These are phyloP conservation scores for Menidia menidia DNA, from an alignment of 2,797 vertebrate genomes.

Conservation along the genomic window DNA sequence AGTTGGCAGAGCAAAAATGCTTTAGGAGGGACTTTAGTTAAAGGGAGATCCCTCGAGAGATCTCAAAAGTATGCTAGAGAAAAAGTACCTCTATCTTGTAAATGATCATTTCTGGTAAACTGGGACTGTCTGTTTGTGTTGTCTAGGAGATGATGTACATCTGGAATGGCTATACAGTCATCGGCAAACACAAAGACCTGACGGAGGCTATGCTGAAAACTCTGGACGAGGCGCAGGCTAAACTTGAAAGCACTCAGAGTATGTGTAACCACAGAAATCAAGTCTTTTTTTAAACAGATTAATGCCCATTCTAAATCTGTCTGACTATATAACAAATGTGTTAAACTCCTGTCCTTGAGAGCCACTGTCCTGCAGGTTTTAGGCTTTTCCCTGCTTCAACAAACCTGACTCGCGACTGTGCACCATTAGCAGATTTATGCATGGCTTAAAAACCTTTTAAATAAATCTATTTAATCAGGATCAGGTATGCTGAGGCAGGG, in stretches of 20 bases:
- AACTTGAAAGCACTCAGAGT: conserved; percentile 88
- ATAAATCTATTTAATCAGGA: too few species aligned
- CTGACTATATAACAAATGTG: not conserved
- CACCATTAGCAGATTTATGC: too few species aligned
- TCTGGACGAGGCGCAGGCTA: conserved; percentile 88
- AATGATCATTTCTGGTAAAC: not conserved
- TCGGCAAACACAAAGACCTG: conserved; percentile 93
- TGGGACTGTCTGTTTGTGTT: conserved; percentile 30
- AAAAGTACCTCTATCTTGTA: not conserved
- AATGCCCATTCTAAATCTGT: not conserved
- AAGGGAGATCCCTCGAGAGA: not conserved
- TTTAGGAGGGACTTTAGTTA: not conserved
- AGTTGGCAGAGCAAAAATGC: not conserved
- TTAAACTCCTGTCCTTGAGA: not conserved
- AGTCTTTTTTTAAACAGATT: not conserved
- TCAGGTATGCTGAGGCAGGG: too few species aligned
- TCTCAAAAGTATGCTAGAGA: not conserved
- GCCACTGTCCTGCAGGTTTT: too few species aligned
- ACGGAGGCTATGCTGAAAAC: conserved; percentile 93
- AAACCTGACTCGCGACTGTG: too few species aligned
- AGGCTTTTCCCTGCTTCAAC: too few species aligned
- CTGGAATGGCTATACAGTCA: conserved; percentile 97
- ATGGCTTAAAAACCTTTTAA: too few species aligned
- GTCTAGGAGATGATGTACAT: conserved; percentile 99
- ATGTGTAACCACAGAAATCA: conserved; percentile 39